A percentile compares a stretch with the other conserved stretches of the same genome.
Conservation (phyloP, 1,140 invertebrate genomes). For the Trichonephila clavata region DNA sequence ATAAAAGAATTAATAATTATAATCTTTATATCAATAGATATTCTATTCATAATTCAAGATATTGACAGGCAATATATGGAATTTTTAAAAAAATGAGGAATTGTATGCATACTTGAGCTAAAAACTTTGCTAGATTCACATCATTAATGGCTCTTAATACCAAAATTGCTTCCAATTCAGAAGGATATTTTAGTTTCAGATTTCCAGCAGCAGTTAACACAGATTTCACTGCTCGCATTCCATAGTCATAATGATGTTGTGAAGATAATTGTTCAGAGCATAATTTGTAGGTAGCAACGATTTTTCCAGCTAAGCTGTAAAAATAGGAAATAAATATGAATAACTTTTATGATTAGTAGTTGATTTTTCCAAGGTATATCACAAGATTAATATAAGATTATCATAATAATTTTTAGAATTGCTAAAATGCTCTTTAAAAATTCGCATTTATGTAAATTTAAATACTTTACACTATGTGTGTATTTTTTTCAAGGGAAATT, state of each 20-base stretch:
- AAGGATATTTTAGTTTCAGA: slow-evolving; percentile 82
- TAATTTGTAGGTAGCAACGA: slow-evolving; percentile 83
- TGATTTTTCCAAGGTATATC: too few species aligned
- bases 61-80: neutral
- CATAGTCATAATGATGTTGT: slow-evolving; percentile 83
- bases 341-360: too few species aligned
- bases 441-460: too few species aligned
- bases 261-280: slow-evolving; percentile 83
- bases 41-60: neutral
- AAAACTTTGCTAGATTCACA: slow-evolving; percentile 83
- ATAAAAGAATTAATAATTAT: too few species aligned
- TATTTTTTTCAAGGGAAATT: too few species aligned
- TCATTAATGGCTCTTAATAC: slow-evolving; percentile 83
- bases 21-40: too few species aligned
- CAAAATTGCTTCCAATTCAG: slow-evolving; percentile 83
- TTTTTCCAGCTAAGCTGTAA: slow-evolving; percentile 81
- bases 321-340: too few species aligned
- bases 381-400: too few species aligned
- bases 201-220: slow-evolving; percentile 82
- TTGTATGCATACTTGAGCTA: slow-evolving; percentile 80
- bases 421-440: too few species aligned
- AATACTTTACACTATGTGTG: too few species aligned
- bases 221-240: slow-evolving; percentile 79
- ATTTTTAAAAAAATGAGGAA: neutral
- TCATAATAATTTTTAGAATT: too few species aligned